These are phyloP conservation scores for Caenorhabditis brenneri DNA, from an alignment of 1,140 invertebrate genomes.

Conservation along the genomic window DNA sequence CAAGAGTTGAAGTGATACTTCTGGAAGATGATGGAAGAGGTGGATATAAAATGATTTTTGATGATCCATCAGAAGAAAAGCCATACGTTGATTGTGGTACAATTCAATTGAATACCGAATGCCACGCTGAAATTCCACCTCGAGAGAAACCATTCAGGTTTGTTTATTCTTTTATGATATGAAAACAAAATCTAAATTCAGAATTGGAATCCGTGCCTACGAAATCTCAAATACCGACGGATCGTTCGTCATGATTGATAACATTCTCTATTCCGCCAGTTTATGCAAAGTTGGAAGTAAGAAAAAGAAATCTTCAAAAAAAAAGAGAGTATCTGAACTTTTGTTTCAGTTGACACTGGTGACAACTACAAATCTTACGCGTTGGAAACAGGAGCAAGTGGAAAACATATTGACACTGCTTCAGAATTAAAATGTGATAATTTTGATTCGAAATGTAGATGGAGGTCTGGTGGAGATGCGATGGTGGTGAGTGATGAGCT, in stretches of 20 bases:
- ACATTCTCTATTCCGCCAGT: constrained; percentile 66
- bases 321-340: neutral
- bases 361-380: constrained; percentile 57
- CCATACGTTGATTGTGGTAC: constrained; percentile 68
- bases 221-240: constrained; percentile 66
- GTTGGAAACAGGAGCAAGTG: constrained; percentile 61
- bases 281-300: constrained; percentile 68
- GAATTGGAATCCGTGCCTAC: constrained; percentile 64
- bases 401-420: constrained; percentile 59
- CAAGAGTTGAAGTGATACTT: constrained; percentile 66
- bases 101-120: constrained; percentile 66
- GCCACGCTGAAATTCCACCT: constrained; percentile 63
- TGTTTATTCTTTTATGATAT: too few relatives aligned
- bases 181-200: constrained; percentile 49
- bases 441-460: constrained; percentile 66
- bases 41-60: constrained; percentile 48
- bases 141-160: constrained; percentile 59
- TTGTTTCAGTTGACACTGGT: constrained; percentile 66
- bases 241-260: constrained; percentile 68
- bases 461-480: constrained; percentile 63
- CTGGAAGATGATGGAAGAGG: constrained; percentile 61
- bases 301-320: constrained; percentile 34
- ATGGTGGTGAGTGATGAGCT: neutral
- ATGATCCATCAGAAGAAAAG: constrained; percentile 60
- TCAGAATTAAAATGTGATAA: constrained; percentile 62